Conservation (phyloP, 2,888 invertebrate genomes). For the Hirtodrosophila confusa region DNA sequence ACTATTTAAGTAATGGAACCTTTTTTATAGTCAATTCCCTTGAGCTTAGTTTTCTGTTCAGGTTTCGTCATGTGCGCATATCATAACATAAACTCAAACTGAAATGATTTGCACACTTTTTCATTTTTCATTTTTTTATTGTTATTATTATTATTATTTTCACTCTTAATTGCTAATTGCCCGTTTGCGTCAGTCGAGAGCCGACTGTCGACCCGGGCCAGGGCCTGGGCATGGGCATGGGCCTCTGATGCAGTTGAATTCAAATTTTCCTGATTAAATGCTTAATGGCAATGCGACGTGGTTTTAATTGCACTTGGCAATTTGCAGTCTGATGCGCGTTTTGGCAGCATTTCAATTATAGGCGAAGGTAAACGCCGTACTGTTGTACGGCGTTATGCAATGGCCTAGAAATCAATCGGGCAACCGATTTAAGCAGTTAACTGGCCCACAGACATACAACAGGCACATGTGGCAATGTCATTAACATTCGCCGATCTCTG, state of each 20-base stretch:
- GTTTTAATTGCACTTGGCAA: slow-evolving; percentile 63
- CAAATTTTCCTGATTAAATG: slow-evolving; percentile 74
- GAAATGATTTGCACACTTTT: neutral
- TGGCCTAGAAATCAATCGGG: slow-evolving; percentile 62
- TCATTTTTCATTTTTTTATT: slow-evolving; percentile 6
- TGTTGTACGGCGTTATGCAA: slow-evolving; percentile 53
- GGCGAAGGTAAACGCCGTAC: slow-evolving; percentile 41
- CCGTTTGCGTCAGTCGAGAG: slow-evolving; percentile 62
- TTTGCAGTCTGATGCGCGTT: slow-evolving; percentile 26
- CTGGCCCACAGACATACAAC: neutral
- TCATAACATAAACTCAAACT: slow-evolving; percentile 12
- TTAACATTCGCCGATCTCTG: slow-evolving; percentile 57
- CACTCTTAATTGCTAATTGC: slow-evolving; percentile 74
- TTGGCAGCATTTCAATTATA: slow-evolving; percentile 70
- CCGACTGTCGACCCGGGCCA: slow-evolving; percentile 10
- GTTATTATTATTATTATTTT: slow-evolving; percentile 43
- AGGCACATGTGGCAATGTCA: slow-evolving; percentile 57
- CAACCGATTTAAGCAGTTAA: neutral
- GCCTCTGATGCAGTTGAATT: slow-evolving; percentile 57
- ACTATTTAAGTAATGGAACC: too few species aligned
- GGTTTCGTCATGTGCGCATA: slow-evolving; percentile 7
- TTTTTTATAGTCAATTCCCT: too few species aligned
- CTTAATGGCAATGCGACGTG: slow-evolving; percentile 75
- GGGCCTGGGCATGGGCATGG: slow-evolving; percentile 1
- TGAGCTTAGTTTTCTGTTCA: slow-evolving; percentile 1